A percentile compares a stretch with the other conserved stretches of the same genome.
These are phyloP conservation scores for Drosophila truncata DNA, from an alignment of 1,140 invertebrate species.

Conservation along the genomic window DNA sequence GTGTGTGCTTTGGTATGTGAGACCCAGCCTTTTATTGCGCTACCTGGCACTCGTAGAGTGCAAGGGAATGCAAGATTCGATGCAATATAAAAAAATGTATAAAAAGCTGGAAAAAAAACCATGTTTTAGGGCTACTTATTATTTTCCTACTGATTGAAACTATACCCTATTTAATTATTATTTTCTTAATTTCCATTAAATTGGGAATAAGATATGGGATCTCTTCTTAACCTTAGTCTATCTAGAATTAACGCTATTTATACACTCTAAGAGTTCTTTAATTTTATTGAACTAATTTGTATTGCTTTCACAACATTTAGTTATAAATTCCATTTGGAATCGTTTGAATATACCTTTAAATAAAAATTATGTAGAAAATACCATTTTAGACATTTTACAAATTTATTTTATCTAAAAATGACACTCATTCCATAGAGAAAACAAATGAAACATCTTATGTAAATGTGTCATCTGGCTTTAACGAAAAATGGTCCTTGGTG, in stretches of 20 bases:
- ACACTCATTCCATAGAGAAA: not conserved
- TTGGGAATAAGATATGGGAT: not conserved
- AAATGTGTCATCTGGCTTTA: not conserved
- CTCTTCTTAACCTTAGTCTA: not conserved
- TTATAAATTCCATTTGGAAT: not conserved
- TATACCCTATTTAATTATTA: not conserved
- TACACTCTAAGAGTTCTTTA: not conserved
- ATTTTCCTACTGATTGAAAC: not conserved
- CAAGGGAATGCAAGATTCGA: not conserved
- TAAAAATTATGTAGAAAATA: not conserved
- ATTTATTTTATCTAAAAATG: not conserved
- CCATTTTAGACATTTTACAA: not conserved
- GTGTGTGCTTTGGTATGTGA: conserved; percentile 14
- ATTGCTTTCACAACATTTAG: not conserved
- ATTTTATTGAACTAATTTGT: not conserved
- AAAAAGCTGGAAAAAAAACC: no score
- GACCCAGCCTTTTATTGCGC: not conserved
- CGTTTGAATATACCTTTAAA: not conserved
- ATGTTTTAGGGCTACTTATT: no score
- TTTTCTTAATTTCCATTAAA: no score
- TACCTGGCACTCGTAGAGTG: not conserved
- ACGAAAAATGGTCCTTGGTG: not conserved
- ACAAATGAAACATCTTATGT: not conserved
- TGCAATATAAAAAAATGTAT: not conserved
- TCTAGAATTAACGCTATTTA: not conserved